Base-by-base conservation (phyloP, 2,797 vertebrate genomes). In the Hemibagrus guttatus region DNA sequence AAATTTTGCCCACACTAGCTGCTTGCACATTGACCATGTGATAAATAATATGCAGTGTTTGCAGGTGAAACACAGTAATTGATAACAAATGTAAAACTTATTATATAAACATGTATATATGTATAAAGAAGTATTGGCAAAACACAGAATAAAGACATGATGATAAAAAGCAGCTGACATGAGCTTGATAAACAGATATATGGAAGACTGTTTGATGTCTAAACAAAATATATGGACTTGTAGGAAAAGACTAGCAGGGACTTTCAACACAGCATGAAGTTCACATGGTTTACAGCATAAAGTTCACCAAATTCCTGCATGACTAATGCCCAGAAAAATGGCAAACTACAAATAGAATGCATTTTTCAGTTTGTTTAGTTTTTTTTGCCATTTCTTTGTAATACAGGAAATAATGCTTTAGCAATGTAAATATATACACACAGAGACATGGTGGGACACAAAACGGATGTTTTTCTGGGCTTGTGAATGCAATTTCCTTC, bases 181-280 rank as follows among this genome's bases (percentile, higher is more conserved):
- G 52, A 85, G 39, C 39, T 35, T 82, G 54, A 75, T 52, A 54
- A 31, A 31, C 1, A 56, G 28, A 56, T 28, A 75, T 52, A 14
- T 78, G 23, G 23, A 56, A 74, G 69, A 6, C 58, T 84, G 23
- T 84, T 49, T 35, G 81, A 75, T n/a, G 42, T 79, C 21, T 52
- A 59, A 35, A 86, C 54, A 56, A 78, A 35, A 59, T 80, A 11
- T 52, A 66, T 81, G 61, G 74, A 87, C 82, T 86, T 59, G 28
- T 46, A 84, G 39, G 35, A 23, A 21, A 87, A 69, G 79, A 52
- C 75, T 46, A 72, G 23, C 35, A 19, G 3, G 59, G 9, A 49
- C 52, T 63, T n/a, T 39, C 35, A 84, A 28, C 5, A 85, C n/a
- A 71, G 26, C 11, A 63, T 61, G 46, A 35, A 71, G 28, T 56